Base-by-base conservation (phyloP, 2,113 vertebrate genomes). In the Asarcornis scutulata region DNA sequence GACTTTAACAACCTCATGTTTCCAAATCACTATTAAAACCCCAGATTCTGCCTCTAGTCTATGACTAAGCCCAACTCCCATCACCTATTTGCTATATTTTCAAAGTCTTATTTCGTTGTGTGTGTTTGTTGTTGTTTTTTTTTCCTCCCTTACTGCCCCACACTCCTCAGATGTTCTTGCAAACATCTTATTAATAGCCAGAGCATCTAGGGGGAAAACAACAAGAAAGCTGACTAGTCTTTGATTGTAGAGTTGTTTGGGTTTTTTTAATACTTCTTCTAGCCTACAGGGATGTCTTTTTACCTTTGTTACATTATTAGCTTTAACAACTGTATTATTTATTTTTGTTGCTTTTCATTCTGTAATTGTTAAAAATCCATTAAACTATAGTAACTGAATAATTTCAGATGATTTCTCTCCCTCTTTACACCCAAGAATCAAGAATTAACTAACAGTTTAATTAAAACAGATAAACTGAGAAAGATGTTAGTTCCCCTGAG, bases 391-490 rank as follows among this genome's bases (percentile, higher is more conserved):
- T 34, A 89, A 64, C 38, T 73, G 82, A 83, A 66, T 86, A 34
- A 52, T 82, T 84, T 79, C 84, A 67, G 52, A 52, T 58, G 2
- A 80, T 87, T 64, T 67, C 44, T 92, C 68, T 68, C 55, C 55
- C 55, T 13, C 62, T 84, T 86, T 64, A 75, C 58, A 48, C 15
- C 59, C 44, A 78, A 91, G 88, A 94, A 86, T 83, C 58, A 90
- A 68, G 48, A 83, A 95, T 92, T 82, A 95, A 80, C 91, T 87
- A 96, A 94, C 67, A 94, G 74, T 83, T 97, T 96, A 96, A 96
- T 96, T 96, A 95, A 94, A 94, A 85, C 50, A 83, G 81, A 95
- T 89, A 95, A 97, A 95, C 89, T 71, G 56, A 85, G 85, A 87
- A 72, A 62, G 58, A 89, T 89, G 75, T 83, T 87, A 83, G 63